These are phyloP conservation scores for Anastatus disparis DNA, from an alignment of 1,140 invertebrate genomes.

Conservation along the genomic window DNA sequence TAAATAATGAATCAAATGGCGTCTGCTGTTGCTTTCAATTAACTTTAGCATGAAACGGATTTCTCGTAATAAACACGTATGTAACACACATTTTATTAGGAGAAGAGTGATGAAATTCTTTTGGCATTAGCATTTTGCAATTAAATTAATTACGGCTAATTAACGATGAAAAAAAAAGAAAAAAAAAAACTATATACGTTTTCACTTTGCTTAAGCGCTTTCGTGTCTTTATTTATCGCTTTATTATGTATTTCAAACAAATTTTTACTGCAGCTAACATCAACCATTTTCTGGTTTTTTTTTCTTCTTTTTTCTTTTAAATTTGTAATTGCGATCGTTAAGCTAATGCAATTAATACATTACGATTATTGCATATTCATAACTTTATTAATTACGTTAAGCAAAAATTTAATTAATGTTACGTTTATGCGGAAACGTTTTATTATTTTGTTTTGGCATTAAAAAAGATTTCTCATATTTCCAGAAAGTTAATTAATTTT, in stretches of 20 bases:
- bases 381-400: no score
- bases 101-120: constrained; percentile 31
- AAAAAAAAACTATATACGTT: neutral
- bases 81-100: neutral
- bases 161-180: constrained; percentile 1
- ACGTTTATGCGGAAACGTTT: no score
- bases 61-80: constrained; percentile 17
- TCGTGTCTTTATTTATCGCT: constrained; percentile 5
- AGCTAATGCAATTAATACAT: no score
- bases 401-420: no score
- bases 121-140: constrained; percentile 35
- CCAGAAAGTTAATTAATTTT: no score
- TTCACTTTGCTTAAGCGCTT: neutral
- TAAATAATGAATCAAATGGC: constrained; percentile 13
- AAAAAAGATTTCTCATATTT: no score
- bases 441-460: no score
- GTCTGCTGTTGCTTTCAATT: neutral
- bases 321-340: neutral
- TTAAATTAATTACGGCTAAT: constrained; percentile 34
- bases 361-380: no score
- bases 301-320: neutral
- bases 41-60: neutral
- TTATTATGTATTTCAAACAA: neutral
- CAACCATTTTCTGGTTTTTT: neutral
- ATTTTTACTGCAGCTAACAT: no score